Evolutionary conservation across 1,140 invertebrate species (phyloP).

Genomic region (Nautilus pompilius): DNA sequence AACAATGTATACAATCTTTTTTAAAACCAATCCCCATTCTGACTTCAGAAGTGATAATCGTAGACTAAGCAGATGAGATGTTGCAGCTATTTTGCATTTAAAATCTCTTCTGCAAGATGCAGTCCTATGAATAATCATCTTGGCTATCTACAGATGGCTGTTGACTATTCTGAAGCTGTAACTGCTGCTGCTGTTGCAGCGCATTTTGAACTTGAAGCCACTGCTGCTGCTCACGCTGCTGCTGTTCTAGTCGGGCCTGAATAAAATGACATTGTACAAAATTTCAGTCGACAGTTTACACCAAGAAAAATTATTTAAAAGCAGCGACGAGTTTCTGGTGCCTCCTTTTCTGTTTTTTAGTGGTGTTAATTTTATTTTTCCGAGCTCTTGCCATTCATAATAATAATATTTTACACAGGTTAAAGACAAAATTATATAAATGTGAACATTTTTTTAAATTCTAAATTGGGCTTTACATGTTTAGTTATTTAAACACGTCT

Average conservation of each 20-base stretch:
- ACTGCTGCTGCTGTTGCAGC: conserved; percentile 55
- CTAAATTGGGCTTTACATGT: no score
- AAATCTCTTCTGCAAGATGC: no score
- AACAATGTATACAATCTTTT: no score
- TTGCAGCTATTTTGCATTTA: no score
- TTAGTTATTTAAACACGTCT: no score
- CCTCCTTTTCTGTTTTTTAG: neutral
- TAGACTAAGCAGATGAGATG: no score
- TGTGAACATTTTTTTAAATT: no score
- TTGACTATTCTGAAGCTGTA: conserved; percentile 20
- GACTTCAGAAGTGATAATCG: no score
- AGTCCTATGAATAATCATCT: no score
- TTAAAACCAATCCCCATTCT: no score
- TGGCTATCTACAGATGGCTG: no score
- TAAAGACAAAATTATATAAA: neutral
- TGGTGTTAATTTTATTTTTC: neutral
- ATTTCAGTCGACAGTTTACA: neutral
- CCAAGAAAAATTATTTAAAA: neutral
- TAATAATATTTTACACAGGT: neutral
- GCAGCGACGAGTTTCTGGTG: neutral
- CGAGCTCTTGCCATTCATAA: neutral
- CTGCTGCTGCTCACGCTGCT: conserved; percentile 80
- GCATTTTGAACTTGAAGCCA: conserved; percentile 78
- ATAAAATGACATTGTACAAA: neutral
- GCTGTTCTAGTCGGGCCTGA: conserved; percentile 83